phyloP scores from a whole-genome alignment of 1,140 invertebrate species.

The Meloidogyne chitwoodi region DNA sequence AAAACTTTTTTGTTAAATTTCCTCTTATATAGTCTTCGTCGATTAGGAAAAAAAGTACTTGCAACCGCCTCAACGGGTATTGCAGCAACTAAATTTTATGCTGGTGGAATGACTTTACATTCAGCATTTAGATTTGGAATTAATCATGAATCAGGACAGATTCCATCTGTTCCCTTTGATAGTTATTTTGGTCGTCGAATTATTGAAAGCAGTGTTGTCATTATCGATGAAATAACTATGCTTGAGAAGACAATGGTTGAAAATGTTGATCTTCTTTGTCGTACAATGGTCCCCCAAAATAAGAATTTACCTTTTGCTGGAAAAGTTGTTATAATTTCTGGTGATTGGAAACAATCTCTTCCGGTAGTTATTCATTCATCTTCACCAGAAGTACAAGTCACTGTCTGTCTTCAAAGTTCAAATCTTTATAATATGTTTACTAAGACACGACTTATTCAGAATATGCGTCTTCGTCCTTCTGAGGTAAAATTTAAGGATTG shows the following conservation, averaged over 20 bases:
- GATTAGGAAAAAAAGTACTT: too few relatives aligned
- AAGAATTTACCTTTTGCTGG: not conserved
- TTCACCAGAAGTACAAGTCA: not conserved
- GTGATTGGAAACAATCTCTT: slow-evolving; percentile 20
- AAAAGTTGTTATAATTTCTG: slow-evolving; percentile 7
- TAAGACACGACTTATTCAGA: not conserved
- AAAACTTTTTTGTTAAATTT: not conserved
- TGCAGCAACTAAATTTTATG: not conserved
- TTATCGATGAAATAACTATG: slow-evolving; percentile 25
- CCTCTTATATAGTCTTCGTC: not conserved
- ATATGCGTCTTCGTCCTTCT: not conserved
- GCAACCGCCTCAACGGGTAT: not conserved
- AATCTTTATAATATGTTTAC: not conserved
- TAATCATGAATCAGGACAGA: not conserved
- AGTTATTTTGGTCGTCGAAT: slow-evolving; percentile 1
- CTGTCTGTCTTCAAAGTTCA: not conserved
- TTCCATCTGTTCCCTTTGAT: not conserved
- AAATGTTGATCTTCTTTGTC: slow-evolving; percentile 5
- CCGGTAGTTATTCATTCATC: not conserved
- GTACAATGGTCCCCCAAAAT: not conserved
- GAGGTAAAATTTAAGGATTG: not conserved
- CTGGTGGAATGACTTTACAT: not conserved
- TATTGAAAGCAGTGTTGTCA: not conserved
- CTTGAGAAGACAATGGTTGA: not conserved
- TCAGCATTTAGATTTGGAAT: not conserved